Conservation (phyloP, 2,113 vertebrate species). For the Amphiprion percula region DNA sequence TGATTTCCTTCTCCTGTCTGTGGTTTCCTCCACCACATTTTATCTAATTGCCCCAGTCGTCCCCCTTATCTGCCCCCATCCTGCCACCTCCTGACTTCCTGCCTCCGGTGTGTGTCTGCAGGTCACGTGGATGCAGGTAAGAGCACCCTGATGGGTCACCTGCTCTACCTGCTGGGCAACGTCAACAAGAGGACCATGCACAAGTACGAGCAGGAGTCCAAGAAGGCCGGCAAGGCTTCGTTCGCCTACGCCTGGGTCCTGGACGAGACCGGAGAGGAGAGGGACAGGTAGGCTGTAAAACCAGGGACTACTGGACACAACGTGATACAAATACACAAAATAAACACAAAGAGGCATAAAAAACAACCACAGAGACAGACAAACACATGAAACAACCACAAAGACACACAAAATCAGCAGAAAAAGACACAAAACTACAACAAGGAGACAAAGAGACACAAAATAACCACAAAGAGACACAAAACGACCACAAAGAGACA, state of each 20-base stretch:
- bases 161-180: constrained; percentile 95
- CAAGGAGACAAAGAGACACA: too few relatives aligned
- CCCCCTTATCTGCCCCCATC: constrained; percentile 16
- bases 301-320: too few relatives aligned
- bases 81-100: neutral
- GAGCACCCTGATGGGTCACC: constrained; percentile 98
- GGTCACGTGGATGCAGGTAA: constrained; percentile 99
- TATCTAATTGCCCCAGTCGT: constrained; percentile 36
- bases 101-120: constrained; percentile 53
- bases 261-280: constrained; percentile 98
- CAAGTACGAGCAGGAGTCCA: constrained; percentile 97
- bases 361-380: too few relatives aligned
- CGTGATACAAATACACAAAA: too few relatives aligned
- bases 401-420: too few relatives aligned
- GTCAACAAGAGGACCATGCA: constrained; percentile 99
- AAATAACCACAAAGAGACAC: too few relatives aligned
- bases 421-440: too few relatives aligned
- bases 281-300: constrained; percentile 88
- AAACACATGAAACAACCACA: too few relatives aligned
- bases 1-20: constrained; percentile 38
- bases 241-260: constrained; percentile 99
- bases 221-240: constrained; percentile 98
- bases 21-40: constrained; percentile 37
- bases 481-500: too few relatives aligned
- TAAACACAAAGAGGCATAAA: too few relatives aligned